A percentile compares a stretch with the other conserved stretches of the same genome.
Conservation (phyloP, 2,113 vertebrate species). For the Rhadina sibilatrix region DNA sequence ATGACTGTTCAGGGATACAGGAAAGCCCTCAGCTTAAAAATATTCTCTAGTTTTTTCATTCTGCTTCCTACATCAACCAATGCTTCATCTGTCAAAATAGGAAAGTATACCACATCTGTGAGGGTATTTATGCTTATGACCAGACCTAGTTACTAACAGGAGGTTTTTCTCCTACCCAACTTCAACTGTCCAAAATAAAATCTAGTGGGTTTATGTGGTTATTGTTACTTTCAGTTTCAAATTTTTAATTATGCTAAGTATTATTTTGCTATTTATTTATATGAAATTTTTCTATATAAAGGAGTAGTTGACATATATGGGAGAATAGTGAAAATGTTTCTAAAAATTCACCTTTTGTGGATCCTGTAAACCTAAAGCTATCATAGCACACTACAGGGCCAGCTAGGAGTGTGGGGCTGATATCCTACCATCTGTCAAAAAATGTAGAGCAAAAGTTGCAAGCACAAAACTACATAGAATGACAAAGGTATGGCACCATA, state of each 20-base stretch:
- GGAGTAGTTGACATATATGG: not conserved
- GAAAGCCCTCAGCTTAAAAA: not conserved
- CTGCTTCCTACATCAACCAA: not conserved
- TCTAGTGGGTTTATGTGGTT: not conserved
- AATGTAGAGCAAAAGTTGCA: not conserved
- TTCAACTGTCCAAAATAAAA: not conserved
- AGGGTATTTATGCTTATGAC: not conserved
- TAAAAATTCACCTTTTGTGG: not conserved
- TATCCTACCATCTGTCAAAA: not conserved
- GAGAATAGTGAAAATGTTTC: not conserved
- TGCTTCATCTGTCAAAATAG: not conserved
- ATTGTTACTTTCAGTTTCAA: not conserved
- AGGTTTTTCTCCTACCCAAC: not conserved
- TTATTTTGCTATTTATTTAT: not conserved
- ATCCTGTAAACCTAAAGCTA: not conserved
- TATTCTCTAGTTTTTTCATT: not conserved
- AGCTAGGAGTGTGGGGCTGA: not conserved
- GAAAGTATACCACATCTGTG: fast-evolving
- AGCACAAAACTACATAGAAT: not conserved
- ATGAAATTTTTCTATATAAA: not conserved
- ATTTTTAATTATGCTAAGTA: not conserved
- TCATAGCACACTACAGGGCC: too few species aligned
- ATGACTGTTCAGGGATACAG: not conserved
- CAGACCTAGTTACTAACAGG: not conserved
- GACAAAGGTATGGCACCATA: not conserved